Evolutionary conservation across 1,140 invertebrate species (phyloP), one percentile per base, ranked within the genome.

Genomic region (Dreissena rostriformis): DNA sequence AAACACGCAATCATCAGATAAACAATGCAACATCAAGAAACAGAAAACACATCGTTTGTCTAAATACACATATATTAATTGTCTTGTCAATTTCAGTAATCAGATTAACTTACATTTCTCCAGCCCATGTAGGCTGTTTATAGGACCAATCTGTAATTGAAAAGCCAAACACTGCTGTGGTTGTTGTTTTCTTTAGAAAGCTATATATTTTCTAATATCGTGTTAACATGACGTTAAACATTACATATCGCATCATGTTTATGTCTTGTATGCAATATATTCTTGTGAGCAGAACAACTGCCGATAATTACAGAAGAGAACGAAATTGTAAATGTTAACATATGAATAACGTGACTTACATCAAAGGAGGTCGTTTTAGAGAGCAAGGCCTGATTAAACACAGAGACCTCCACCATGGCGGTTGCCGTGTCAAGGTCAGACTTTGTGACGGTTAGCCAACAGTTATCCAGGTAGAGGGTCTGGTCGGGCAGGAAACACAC

Each of bases 341-440:
- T 8, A 10, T 4, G 17, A 6, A 24, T 0, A 29, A n/a, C 4
- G 8, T 26, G 5, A 66, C 65, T 52, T 28, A 80, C 77, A 22
- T 70, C 29, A 29, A 80, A 57, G 0, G 29, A n/a, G 17, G 39
- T 24, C 14, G 66, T 51, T 24, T 10, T 22, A 8, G 19, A 55
- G 7, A 80, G 15, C 77, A 80, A 5, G 5, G 77, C 77, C n/a
- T 80, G 77, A 17, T 80, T 80, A 29, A 70, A 80, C 1, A 53
- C 53, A n/a, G 66, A 55, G 12, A 80, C 52, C 7, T 80, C 57
- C 17, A 80, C 49, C 26, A 22, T 53, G 7, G 24, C 66, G 8
- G 66, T 51, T 14, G 49, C 66, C 39, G 24, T 70, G 5, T 55
- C 77, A 8, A 80, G 67, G 51, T 80, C 77, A 8, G 22, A 24